These are phyloP conservation scores for Eristalis pertinax DNA, from an alignment of 2,888 invertebrate species.

Conservation along the genomic window DNA sequence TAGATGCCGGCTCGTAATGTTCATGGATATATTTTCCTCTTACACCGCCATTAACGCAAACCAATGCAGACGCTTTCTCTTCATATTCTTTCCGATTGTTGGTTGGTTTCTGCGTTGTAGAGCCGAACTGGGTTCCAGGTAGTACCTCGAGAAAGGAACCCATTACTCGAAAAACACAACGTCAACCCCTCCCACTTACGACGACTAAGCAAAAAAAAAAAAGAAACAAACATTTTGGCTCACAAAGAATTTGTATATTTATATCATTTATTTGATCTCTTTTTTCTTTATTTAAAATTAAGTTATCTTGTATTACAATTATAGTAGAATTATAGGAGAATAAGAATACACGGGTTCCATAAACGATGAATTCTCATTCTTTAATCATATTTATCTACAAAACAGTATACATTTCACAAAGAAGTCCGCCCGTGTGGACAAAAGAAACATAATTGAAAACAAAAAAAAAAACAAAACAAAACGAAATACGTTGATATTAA, in stretches of 20 bases:
- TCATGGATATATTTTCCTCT: no score
- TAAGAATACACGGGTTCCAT: slow-evolving; percentile 42
- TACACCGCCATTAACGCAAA: no score
- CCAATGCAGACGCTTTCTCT: no score
- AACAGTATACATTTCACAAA: slow-evolving; percentile 23
- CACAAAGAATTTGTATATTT: slow-evolving; percentile 64
- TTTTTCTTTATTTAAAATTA: slow-evolving; percentile 41
- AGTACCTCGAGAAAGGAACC: no score
- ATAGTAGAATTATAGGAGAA: slow-evolving; percentile 29
- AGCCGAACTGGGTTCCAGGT: no score
- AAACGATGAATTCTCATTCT: slow-evolving; percentile 19
- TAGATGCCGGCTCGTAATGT: no score
- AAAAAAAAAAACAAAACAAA: not conserved
- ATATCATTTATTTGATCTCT: slow-evolving; percentile 50
- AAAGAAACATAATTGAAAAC: not conserved
- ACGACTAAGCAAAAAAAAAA: not conserved
- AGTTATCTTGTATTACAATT: slow-evolving; percentile 33
- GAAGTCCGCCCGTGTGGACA: not conserved
- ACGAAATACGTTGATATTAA: slow-evolving; percentile 6
- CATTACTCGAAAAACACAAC: no score
- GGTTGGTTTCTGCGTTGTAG: no score
- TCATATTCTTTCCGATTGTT: no score
- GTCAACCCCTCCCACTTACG: not conserved
- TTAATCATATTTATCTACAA: slow-evolving; percentile 44
- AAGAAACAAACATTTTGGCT: slow-evolving; percentile 31